These are phyloP conservation scores for Proterorhinus semilunaris DNA, from an alignment of 2,113 vertebrate genomes.

Conservation along the genomic window DNA sequence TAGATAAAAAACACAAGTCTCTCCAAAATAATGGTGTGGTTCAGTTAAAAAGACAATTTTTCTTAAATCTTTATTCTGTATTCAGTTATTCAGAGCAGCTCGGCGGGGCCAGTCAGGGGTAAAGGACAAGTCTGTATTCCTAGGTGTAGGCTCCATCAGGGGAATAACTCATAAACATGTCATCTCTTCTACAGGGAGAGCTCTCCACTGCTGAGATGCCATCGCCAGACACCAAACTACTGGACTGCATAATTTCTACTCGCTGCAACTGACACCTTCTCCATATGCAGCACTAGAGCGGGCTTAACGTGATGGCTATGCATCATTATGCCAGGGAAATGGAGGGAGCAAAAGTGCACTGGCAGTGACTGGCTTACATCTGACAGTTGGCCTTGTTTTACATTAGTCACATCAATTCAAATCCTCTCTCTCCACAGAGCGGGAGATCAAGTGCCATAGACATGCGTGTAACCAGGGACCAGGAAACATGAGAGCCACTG, in stretches of 20 bases:
- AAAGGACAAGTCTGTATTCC: conserved; percentile 63
- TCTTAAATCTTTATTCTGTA: conserved; percentile 29
- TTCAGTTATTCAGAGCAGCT: conserved; percentile 60
- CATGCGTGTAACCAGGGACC: conserved; percentile 65
- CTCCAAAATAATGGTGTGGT: not conserved
- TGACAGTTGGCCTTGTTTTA: conserved; percentile 80
- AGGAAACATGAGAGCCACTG: conserved; percentile 51
- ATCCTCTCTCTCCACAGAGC: conserved; percentile 63
- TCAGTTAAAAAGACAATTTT: not conserved
- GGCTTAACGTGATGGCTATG: conserved; percentile 79
- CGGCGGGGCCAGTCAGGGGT: conserved; percentile 47
- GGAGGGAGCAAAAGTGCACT: conserved; percentile 73
- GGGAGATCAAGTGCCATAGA: conserved; percentile 71
- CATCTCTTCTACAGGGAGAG: conserved; percentile 70
- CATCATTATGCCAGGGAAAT: conserved; percentile 80
- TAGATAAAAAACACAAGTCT: not conserved
- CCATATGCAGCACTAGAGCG: conserved; percentile 72
- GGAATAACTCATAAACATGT: conserved; percentile 75
- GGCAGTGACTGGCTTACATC: conserved; percentile 72
- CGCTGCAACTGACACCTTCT: conserved; percentile 75
- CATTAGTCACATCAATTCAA: conserved; percentile 80
- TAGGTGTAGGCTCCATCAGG: conserved; percentile 60
- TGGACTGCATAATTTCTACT: conserved; percentile 75
- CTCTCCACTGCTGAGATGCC: conserved; percentile 59
- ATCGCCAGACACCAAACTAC: conserved; percentile 69